phyloP scores from a whole-genome alignment of 2,113 vertebrate species.

The Nyctereutes procyonoides region DNA sequence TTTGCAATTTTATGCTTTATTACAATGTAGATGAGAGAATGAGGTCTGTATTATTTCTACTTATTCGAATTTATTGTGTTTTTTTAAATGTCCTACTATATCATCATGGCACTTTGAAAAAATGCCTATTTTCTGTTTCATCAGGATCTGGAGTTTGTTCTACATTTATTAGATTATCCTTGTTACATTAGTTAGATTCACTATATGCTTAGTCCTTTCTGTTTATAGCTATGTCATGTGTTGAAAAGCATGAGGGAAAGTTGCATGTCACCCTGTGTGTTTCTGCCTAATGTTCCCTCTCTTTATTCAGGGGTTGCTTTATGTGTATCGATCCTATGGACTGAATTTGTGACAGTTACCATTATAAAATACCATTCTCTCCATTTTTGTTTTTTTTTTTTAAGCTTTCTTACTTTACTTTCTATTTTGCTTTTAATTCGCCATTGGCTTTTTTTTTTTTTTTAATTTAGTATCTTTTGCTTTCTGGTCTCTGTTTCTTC shows the following conservation, averaged over 20 bases:
- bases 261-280: fast-evolving
- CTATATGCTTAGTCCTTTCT: not conserved
- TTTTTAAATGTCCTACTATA: conserved; percentile 53
- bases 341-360: not conserved
- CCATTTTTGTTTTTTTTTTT: not conserved
- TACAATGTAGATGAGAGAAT: not conserved
- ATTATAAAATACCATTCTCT: not conserved
- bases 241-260: not conserved
- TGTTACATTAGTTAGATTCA: not conserved
- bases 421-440: not conserved
- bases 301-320: not conserved
- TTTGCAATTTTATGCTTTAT: conserved; percentile 48
- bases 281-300: not conserved
- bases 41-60: conserved; percentile 51
- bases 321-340: not conserved
- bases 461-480: not conserved
- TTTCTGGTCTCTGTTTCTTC: not conserved
- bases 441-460: not conserved
- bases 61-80: conserved; percentile 29
- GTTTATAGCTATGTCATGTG: not conserved
- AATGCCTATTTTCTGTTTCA: conserved; percentile 28
- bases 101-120: not conserved
- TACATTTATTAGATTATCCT: not conserved
- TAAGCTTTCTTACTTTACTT: not conserved
- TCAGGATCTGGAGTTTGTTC: conserved; percentile 41